phyloP scores from a whole-genome alignment of 1,140 invertebrate genomes.

The Theocolax elegans region DNA sequence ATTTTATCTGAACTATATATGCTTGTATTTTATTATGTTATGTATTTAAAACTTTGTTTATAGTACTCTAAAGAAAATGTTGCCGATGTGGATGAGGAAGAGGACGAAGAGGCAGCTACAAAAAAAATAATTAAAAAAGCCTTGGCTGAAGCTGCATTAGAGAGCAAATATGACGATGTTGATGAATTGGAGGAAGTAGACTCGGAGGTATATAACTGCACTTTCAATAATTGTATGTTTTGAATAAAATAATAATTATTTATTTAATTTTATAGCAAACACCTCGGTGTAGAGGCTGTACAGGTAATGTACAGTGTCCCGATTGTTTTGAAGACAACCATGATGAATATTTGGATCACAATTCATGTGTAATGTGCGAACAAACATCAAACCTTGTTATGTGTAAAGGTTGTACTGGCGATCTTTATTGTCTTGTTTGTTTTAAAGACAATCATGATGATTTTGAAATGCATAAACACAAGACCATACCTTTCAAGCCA shows the following conservation, averaged over 20 bases:
- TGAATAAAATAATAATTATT: background rate
- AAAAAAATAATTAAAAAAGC: slow-evolving; percentile 58
- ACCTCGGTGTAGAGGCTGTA: slow-evolving; percentile 48
- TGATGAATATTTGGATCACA: slow-evolving; percentile 51
- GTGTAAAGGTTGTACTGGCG: slow-evolving; percentile 55
- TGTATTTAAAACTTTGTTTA: background rate
- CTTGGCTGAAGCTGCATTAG: slow-evolving; percentile 56
- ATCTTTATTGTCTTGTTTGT: slow-evolving; percentile 57
- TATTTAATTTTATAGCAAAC: background rate
- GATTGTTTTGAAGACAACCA: slow-evolving; percentile 58
- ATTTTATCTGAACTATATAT: background rate
- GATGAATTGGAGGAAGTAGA: slow-evolving; percentile 52
- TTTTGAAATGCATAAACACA: slow-evolving; percentile 55
- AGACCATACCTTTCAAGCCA: too few relatives aligned
- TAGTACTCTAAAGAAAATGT: background rate
- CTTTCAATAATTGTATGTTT: too few relatives aligned
- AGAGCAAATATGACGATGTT: slow-evolving; percentile 51
- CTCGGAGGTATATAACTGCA: slow-evolving; percentile 18
- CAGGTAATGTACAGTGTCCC: slow-evolving; percentile 55
- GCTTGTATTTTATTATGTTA: background rate
- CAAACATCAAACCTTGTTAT: slow-evolving; percentile 48
- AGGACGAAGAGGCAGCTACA: slow-evolving; percentile 49
- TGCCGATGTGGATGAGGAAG: slow-evolving; percentile 46
- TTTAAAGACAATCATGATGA: slow-evolving; percentile 60
- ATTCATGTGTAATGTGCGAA: slow-evolving; percentile 56